Evolutionary conservation across 2,888 invertebrate species (phyloP).

Genomic region (Oegoconia quadripuncta): DNA sequence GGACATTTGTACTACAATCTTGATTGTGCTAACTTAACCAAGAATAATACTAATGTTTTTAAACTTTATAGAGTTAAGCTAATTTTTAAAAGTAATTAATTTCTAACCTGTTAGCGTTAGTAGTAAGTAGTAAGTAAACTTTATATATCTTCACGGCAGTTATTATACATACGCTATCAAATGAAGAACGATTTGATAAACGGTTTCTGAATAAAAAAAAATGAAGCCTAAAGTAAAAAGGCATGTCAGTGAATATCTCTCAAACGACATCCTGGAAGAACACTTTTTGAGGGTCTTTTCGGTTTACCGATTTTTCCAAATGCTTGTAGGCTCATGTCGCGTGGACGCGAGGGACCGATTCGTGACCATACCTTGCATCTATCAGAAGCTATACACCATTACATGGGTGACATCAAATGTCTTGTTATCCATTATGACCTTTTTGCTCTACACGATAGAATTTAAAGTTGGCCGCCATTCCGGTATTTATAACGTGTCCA

Average conservation of each 20-base stretch:
- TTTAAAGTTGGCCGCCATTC: not conserved
- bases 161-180: no score
- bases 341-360: slow-evolving; percentile 41
- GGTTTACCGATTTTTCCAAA: slow-evolving; percentile 35
- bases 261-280: slow-evolving; percentile 45
- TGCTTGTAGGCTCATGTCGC: slow-evolving; percentile 40
- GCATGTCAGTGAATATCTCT: slow-evolving; percentile 39
- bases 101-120: no score
- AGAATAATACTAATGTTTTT: no score
- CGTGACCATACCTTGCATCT: slow-evolving; percentile 36
- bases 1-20: no score
- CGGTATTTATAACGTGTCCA: not conserved
- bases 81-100: no score
- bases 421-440: not conserved
- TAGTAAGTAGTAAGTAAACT: no score
- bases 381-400: slow-evolving; percentile 42
- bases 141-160: no score
- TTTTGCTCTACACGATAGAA: not conserved
- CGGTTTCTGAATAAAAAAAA: no score
- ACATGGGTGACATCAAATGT: not conserved
- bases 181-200: no score
- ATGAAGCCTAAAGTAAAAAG: no score
- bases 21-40: no score
- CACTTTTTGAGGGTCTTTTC: slow-evolving; percentile 34
- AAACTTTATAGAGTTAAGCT: no score